These are phyloP conservation scores for Helicoverpa armigera DNA, from an alignment of 1,140 invertebrate species.

Conservation along the genomic window DNA sequence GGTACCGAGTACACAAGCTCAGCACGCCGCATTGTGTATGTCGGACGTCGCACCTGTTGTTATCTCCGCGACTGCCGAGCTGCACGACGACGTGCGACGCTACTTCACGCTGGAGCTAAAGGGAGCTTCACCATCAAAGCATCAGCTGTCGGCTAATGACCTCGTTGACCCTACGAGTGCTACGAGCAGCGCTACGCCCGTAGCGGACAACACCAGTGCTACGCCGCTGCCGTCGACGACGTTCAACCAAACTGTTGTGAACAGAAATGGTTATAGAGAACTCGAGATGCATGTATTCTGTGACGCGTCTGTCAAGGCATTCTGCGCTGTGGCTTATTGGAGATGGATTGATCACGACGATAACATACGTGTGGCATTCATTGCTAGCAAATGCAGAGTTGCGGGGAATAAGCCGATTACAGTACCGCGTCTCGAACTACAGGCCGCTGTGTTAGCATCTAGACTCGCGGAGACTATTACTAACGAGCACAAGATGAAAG, in stretches of 20 bases:
- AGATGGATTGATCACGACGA: conserved; percentile 43
- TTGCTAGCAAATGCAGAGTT: conserved; percentile 58
- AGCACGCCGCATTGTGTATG: no score
- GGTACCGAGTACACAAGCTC: no score
- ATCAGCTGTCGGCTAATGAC: no score
- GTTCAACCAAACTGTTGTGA: background rate
- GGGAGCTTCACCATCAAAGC: no score
- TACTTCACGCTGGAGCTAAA: no score
- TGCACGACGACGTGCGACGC: no score
- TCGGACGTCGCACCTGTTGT: no score
- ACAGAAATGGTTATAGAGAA: conserved; percentile 23
- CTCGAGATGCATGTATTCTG: conserved; percentile 56
- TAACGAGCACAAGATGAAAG: conserved; percentile 42
- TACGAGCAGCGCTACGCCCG: no score
- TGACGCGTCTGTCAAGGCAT: conserved; percentile 49
- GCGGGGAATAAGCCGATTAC: conserved; percentile 52
- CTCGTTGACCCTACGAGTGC: no score
- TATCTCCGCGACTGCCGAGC: no score
- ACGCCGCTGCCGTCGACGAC: no score
- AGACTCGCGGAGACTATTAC: conserved; percentile 39
- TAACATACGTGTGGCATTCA: conserved; percentile 36
- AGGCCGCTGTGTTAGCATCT: conserved; percentile 43
- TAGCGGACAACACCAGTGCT: no score
- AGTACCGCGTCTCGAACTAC: conserved; percentile 51
- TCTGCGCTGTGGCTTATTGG: conserved; percentile 62